These are phyloP conservation scores for Thermophis baileyi DNA, from an alignment of 2,113 vertebrate species.

Conservation along the genomic window DNA sequence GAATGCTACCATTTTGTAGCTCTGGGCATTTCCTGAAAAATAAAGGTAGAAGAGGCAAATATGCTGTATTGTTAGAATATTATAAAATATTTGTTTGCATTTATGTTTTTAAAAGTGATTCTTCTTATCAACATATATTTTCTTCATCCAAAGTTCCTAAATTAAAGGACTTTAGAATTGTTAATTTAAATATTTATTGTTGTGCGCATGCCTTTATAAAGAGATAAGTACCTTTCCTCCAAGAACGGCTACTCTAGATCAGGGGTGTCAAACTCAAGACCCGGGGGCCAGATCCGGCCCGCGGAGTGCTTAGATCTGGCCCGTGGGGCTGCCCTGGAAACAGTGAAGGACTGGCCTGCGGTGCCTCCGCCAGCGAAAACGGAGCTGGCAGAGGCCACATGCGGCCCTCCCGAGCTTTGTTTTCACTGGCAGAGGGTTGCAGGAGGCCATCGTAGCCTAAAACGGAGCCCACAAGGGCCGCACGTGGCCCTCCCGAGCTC, in stretches of 20 bases:
- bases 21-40: slow-evolving; percentile 44
- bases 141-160: neutral
- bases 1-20: slow-evolving; percentile 46
- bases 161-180: neutral
- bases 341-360: no score
- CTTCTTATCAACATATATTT: neutral
- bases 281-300: no score
- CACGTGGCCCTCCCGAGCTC: no score
- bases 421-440: no score
- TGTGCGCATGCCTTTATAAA: slow-evolving; percentile 41
- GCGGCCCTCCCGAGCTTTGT: no score
- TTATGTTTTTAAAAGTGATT: neutral
- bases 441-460: no score
- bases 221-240: slow-evolving; percentile 7
- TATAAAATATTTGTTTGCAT: neutral
- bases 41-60: slow-evolving; percentile 51
- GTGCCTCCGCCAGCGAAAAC: no score
- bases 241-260: neutral
- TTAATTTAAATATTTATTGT: slow-evolving; percentile 10
- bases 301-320: no score
- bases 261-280: no score
- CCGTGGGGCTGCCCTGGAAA: no score
- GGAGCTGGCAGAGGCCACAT: no score
- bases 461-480: no score
- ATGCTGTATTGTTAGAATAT: neutral